Conservation (phyloP, 1,140 invertebrate species). For the Paraescarpia echinospica region DNA sequence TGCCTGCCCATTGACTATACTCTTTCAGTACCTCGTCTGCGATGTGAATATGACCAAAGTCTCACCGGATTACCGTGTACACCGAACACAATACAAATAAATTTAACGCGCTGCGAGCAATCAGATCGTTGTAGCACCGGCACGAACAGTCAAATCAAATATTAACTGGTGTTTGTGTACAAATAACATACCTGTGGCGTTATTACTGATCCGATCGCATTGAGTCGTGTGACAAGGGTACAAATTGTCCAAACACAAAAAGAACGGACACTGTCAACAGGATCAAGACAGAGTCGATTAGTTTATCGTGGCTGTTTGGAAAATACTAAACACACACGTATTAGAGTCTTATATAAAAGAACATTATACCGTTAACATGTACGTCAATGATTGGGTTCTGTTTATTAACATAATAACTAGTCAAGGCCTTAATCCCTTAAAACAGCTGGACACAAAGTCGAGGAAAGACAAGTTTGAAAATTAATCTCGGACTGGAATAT, state of each 20-base stretch:
- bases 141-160: too few species aligned
- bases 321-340: background rate
- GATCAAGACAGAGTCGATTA: background rate
- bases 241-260: background rate
- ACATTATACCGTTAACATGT: background rate
- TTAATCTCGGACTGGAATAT: background rate
- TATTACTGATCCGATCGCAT: background rate
- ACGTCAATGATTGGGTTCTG: background rate
- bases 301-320: background rate
- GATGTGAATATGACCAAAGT: too few species aligned
- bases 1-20: too few species aligned
- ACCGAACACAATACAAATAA: background rate
- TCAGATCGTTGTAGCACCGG: background rate
- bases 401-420: background rate
- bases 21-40: too few species aligned
- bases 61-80: too few species aligned
- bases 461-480: background rate
- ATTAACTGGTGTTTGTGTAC: too few species aligned
- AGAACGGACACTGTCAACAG: background rate
- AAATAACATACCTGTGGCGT: background rate
- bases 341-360: background rate
- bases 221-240: background rate
- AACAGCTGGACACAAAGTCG: background rate
- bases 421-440: background rate
- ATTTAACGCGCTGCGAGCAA: background rate